Conservation (phyloP, 1,140 invertebrate species). For the Orchestia grillus region DNA sequence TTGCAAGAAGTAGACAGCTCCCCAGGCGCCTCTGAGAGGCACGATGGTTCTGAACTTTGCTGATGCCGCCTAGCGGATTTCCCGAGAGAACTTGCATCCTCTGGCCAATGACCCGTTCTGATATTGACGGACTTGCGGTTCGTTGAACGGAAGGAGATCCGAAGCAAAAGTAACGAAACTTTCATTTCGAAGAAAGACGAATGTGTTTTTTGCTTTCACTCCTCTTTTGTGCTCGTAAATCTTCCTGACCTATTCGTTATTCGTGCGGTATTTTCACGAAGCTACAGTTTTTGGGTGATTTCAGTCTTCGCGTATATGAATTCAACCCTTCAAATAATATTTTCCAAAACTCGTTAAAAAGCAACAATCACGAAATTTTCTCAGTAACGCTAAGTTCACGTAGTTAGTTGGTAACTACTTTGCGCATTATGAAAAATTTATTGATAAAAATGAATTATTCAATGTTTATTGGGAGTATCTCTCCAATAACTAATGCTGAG, state of each 20-base stretch:
- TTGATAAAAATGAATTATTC: too few species aligned
- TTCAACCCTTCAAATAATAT: not conserved
- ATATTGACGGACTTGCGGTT: not conserved
- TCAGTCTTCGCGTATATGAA: not conserved
- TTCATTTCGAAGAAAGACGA: not conserved
- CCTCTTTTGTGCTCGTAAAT: not conserved
- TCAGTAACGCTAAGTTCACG: too few species aligned
- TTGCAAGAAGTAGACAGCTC: not conserved
- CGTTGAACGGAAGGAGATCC: not conserved
- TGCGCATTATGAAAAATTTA: too few species aligned
- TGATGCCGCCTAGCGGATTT: slow-evolving; percentile 8
- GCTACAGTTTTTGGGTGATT: not conserved
- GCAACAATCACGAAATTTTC: too few species aligned
- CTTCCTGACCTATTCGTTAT: not conserved
- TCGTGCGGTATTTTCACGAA: not conserved
- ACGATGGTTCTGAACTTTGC: slow-evolving; percentile 2
- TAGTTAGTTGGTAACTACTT: too few species aligned
- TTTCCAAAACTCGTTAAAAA: not conserved
- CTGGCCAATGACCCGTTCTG: not conserved
- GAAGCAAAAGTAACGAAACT: not conserved
- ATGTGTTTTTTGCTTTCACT: not conserved
- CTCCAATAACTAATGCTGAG: too few species aligned
- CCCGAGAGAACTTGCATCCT: not conserved
- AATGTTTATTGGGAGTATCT: too few species aligned
- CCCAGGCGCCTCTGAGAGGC: not conserved